Evolutionary conservation across 2,888 invertebrate genomes (phyloP), one percentile per base, ranked within the genome.

Genomic region (Drosophila anceps): DNA sequence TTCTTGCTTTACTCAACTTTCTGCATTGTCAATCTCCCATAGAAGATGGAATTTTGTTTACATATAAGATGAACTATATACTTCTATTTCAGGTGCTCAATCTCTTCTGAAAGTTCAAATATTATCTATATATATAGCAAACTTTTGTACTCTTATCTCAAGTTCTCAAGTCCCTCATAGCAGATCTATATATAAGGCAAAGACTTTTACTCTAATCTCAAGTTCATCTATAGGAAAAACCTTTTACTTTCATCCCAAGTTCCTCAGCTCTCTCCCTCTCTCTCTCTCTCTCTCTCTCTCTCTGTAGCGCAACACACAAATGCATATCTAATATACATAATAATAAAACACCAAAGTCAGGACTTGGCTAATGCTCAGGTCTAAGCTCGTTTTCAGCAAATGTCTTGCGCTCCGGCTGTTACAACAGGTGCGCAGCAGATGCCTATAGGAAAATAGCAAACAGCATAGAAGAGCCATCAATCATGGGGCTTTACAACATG

Each of bases 371-470:
- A 61, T 61, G 44, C 39, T 29, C 29, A 20, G 15, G 15, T 63
- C 29, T 39, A 37, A 54, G 46, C 29, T 12, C 31, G 37, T 27
- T 48, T 46, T 35, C 41, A 27, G 31, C 27, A 58, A 37, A 41
- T 55, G 54, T 50, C 72, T 68, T 50, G 31, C 39, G 63, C 29
- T 46, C 58, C 58, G 24, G 46, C 27, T 51, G 69, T 37, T 58
- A 72, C 87, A 84, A 82, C 85, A 84, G 85, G 84, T 84, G 84
- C 67, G 48, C 69, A 24, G 53, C 50, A 33, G 50, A 51, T 29
- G 33, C n/a, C 39, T 60, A 62, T 67, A 12, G 57, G 57, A 64
- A 55, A 50, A 65, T 53, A 63, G 54, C 79, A 70, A 75, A 24
- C 66, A 43, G 48, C 66, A 72, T 51, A 53, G 55, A n/a, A 62